phyloP scores from a whole-genome alignment of 2,888 invertebrate genomes.

The Eurytoma californica region DNA sequence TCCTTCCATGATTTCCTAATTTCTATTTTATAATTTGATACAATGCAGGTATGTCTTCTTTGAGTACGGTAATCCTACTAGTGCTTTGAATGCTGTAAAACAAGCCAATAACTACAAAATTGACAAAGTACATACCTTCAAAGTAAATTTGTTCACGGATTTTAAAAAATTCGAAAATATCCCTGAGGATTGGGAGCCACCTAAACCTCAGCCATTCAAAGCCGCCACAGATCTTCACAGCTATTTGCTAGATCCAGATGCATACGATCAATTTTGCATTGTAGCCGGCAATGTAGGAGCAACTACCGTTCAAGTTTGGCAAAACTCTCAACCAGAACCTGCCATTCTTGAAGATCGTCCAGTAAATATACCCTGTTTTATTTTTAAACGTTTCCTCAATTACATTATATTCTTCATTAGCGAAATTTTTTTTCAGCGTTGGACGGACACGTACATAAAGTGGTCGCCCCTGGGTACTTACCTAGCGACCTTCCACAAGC shows the following conservation, averaged over 20 bases:
- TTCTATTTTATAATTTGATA: not conserved
- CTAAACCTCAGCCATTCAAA: slow-evolving; percentile 91
- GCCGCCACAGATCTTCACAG: slow-evolving; percentile 94
- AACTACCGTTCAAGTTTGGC: slow-evolving; percentile 90
- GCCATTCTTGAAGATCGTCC: slow-evolving; percentile 87
- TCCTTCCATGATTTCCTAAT: not conserved
- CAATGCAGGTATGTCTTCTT: slow-evolving; percentile 87
- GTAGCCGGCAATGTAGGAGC: slow-evolving; percentile 87
- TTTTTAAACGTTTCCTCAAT: slow-evolving; percentile 27
- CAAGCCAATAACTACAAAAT: slow-evolving; percentile 93
- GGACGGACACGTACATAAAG: slow-evolving; percentile 96
- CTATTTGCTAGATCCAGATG: slow-evolving; percentile 95
- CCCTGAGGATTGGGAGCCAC: slow-evolving; percentile 94
- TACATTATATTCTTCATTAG: too few species aligned
- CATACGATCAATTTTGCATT: slow-evolving; percentile 96
- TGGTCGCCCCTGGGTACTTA: slow-evolving; percentile 99
- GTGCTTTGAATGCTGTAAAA: slow-evolving; percentile 93
- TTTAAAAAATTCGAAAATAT: slow-evolving; percentile 95
- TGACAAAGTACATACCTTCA: slow-evolving; percentile 96
- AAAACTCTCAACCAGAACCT: slow-evolving; percentile 93
- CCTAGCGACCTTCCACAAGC: slow-evolving; percentile 95
- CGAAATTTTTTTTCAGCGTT: slow-evolving; percentile 79
- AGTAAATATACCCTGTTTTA: slow-evolving; percentile 74
- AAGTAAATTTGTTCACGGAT: slow-evolving; percentile 95
- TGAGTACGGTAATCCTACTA: slow-evolving; percentile 89